A percentile compares a stretch with the other conserved stretches of the same genome.
These are phyloP conservation scores for Nothocercus julius DNA, from an alignment of 2,113 vertebrate genomes.

Conservation along the genomic window DNA sequence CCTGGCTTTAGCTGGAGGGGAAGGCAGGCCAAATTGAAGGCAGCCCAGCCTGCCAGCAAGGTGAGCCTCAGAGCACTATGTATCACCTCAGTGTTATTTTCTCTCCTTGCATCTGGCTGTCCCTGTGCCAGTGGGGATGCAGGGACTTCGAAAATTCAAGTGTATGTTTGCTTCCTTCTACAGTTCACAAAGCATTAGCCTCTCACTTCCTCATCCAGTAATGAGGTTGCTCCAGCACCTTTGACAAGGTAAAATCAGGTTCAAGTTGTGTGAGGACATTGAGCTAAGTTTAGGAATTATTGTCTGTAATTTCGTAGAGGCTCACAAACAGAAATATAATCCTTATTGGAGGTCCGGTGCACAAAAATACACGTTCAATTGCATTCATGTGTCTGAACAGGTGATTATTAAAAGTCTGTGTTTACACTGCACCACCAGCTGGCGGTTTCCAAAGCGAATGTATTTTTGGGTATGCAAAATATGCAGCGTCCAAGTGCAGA, in stretches of 20 bases:
- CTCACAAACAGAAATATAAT: not conserved
- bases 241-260: not conserved
- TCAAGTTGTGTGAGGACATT: not conserved
- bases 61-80: not conserved
- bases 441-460: not conserved
- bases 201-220: not conserved
- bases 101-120: not conserved
- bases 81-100: not conserved
- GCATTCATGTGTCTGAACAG: not conserved
- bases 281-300: not conserved
- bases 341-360: not conserved
- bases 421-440: not conserved
- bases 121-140: not conserved
- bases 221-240: fast-evolving
- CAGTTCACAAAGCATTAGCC: not conserved
- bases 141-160: not conserved
- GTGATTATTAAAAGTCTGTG: not conserved
- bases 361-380: not conserved
- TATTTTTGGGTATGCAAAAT: not conserved
- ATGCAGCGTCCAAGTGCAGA: not conserved
- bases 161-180: not conserved
- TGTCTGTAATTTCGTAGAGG: not conserved
- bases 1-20: not conserved
- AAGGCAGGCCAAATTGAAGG: no score
- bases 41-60: not conserved